Percentiles rank a stretch among this genome's conserved stretches.
phyloP scores from a whole-genome alignment of 2,113 vertebrate genomes.

The Oenanthe melanoleuca region DNA sequence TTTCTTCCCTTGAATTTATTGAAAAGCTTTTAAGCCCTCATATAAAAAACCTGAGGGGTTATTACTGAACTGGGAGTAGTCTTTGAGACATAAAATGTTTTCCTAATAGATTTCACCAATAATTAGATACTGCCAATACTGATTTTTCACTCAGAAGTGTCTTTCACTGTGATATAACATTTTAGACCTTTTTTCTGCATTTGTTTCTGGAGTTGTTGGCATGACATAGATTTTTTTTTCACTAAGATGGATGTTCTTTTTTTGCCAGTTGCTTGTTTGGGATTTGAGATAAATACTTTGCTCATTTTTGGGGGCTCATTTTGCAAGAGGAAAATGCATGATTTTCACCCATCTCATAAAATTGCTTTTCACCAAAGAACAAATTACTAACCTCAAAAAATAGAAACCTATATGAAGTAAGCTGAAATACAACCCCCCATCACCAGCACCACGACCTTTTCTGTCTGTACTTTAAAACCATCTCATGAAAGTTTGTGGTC shows the following conservation, averaged over 20 bases:
- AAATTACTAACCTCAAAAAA: background rate
- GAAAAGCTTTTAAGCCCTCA: background rate
- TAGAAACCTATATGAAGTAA: background rate
- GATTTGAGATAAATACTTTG: background rate
- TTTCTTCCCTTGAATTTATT: background rate
- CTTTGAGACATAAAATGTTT: background rate
- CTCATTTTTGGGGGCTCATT: background rate
- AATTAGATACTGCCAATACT: background rate
- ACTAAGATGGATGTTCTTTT: background rate
- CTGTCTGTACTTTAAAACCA: background rate
- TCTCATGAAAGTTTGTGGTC: slow-evolving; percentile 1
- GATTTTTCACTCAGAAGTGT: background rate
- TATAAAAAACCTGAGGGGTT: background rate
- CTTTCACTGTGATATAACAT: background rate
- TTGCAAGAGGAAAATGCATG: background rate
- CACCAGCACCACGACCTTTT: background rate
- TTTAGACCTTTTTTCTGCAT: background rate
- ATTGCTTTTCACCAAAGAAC: background rate
- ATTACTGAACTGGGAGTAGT: background rate
- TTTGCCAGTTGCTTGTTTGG: background rate
- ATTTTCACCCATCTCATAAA: background rate
- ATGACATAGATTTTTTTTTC: background rate
- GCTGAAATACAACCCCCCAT: background rate
- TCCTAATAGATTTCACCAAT: background rate
- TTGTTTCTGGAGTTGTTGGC: background rate